phyloP scores from a whole-genome alignment of 2,888 invertebrate genomes.

The Ctenicera cuprea region DNA sequence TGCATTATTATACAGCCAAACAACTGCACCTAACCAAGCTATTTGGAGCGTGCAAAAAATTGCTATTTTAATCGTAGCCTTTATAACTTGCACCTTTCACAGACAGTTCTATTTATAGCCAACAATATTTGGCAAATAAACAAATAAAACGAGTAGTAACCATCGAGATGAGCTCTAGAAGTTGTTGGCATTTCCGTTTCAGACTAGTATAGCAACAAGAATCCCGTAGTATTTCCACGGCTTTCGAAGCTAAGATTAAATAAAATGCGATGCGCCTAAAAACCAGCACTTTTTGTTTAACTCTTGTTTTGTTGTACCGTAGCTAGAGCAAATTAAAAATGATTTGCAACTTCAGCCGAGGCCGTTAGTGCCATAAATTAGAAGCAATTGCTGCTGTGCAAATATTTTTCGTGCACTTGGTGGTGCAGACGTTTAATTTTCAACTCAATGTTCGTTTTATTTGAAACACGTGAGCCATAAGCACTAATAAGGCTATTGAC shows the following conservation, averaged over 20 bases:
- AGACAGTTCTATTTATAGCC: slow-evolving; percentile 11
- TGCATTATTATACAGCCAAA: no score
- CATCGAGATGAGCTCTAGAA: background rate
- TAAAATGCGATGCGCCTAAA: background rate
- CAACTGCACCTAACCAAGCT: no score
- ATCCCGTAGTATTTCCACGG: background rate
- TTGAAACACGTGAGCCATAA: background rate
- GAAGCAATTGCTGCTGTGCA: slow-evolving; percentile 34
- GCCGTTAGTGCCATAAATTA: slow-evolving; percentile 40
- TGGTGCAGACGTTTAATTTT: slow-evolving; percentile 24
- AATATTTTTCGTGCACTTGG: slow-evolving; percentile 37
- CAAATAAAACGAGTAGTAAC: slow-evolving; percentile 1
- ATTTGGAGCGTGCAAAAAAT: background rate
- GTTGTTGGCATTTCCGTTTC: slow-evolving; percentile 23
- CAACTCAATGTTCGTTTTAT: slow-evolving; percentile 27
- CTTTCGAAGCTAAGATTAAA: background rate
- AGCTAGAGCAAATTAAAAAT: slow-evolving; percentile 33
- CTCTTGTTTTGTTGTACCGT: background rate
- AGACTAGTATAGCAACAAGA: background rate
- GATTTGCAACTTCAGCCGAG: slow-evolving; percentile 27
- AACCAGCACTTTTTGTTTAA: slow-evolving; percentile 3
- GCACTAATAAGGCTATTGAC: no score
- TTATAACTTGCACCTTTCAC: slow-evolving; percentile 11
- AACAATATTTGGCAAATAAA: slow-evolving; percentile 9
- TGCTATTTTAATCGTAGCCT: background rate